These are phyloP conservation scores for Caenorhabditis sp. DNA, from an alignment of 2,888 invertebrate genomes.

Conservation along the genomic window DNA sequence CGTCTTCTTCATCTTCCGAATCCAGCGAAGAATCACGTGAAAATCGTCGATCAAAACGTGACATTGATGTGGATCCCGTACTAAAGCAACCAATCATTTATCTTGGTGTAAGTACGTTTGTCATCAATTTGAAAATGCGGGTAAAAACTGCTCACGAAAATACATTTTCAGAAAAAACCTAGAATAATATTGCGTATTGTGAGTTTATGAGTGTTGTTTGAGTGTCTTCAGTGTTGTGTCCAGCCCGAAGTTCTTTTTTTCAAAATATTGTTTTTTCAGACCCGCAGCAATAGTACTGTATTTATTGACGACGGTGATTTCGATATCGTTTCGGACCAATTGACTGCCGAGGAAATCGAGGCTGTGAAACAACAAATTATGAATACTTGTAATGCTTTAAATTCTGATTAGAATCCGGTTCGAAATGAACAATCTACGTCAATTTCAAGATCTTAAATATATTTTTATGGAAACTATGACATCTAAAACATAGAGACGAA, in stretches of 20 bases:
- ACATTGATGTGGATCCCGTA: conserved; percentile 35
- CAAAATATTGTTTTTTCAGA: conserved; percentile 18
- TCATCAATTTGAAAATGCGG: too few species aligned
- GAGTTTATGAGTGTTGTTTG: neutral
- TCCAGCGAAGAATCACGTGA: neutral
- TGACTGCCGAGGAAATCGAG: conserved; percentile 45
- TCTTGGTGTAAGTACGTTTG: conserved; percentile 33
- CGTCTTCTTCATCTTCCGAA: conserved; percentile 9
- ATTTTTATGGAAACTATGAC: too few species aligned
- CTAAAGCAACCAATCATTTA: conserved; percentile 53
- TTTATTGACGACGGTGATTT: conserved; percentile 58
- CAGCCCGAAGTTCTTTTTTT: neutral
- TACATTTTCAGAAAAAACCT: neutral
- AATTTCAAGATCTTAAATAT: too few species aligned
- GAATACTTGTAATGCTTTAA: conserved; percentile 54
- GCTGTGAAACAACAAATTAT: conserved; percentile 51
- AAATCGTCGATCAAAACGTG: neutral
- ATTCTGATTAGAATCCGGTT: conserved; percentile 1
- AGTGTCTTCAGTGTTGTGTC: neutral
- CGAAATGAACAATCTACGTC: too few species aligned
- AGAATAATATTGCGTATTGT: neutral
- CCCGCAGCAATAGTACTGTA: conserved; percentile 35
- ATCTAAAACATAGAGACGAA: too few species aligned
- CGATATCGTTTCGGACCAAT: conserved; percentile 47
- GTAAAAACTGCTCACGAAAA: neutral